phyloP scores from a whole-genome alignment of 2,888 invertebrate genomes.

The Harpalus rubripes region DNA sequence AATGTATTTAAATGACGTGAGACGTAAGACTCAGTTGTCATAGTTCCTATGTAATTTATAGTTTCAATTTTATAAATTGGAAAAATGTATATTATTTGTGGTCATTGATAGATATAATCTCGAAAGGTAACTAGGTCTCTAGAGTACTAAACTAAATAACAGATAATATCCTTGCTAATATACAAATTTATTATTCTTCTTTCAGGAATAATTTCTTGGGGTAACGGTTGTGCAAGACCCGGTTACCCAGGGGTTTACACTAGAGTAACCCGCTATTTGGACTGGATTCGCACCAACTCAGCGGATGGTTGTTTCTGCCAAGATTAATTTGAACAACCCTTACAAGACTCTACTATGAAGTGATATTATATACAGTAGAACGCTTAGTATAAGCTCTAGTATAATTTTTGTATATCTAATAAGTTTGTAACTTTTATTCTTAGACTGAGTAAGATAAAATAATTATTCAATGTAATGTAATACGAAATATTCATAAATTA shows the following conservation, averaged over 20 bases:
- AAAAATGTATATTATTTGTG: too few relatives aligned
- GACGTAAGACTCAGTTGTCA: too few relatives aligned
- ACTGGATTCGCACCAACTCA: constrained; percentile 89
- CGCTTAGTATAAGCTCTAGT: not conserved
- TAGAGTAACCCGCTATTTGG: constrained; percentile 88
- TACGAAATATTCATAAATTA: constrained; percentile 1
- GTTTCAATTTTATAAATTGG: too few relatives aligned
- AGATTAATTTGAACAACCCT: constrained; percentile 76
- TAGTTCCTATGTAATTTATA: too few relatives aligned
- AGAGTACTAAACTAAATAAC: too few relatives aligned
- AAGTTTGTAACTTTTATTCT: not conserved
- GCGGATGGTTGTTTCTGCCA: constrained; percentile 91
- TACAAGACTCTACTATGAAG: constrained; percentile 54
- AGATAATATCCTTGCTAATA: too few relatives aligned
- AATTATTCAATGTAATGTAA: not conserved
- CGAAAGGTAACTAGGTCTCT: too few relatives aligned
- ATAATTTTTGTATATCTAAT: constrained; percentile 4
- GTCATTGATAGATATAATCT: too few relatives aligned
- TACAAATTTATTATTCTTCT: not conserved
- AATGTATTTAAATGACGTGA: too few relatives aligned
- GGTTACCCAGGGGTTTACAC: constrained; percentile 94
- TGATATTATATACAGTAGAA: constrained; percentile 67
- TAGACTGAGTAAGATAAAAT: not conserved
- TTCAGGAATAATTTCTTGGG: constrained; percentile 91
- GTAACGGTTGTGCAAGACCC: constrained; percentile 91